These are phyloP conservation scores for Catalaphyllia jardinei DNA, from an alignment of 64 coral and sea anemone species.

Conservation along the genomic window DNA sequence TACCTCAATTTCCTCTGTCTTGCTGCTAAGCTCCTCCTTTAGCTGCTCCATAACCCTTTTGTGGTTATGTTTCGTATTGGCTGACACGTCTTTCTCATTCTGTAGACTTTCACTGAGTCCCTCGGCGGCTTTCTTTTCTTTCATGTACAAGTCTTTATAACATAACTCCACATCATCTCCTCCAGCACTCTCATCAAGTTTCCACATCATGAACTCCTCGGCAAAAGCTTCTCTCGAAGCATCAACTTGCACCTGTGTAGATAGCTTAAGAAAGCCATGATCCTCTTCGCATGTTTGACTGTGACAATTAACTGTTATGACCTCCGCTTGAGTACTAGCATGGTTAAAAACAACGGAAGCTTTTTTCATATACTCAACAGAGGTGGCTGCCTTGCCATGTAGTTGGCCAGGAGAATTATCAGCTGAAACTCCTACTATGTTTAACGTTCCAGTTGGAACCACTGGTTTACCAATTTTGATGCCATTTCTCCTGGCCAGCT, in stretches of 20 bases:
- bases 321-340: constrained; percentile 10
- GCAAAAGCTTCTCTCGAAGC: constrained; percentile 48
- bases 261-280: background rate
- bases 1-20: constrained; percentile 68
- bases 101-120: constrained; percentile 42
- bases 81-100: constrained; percentile 57
- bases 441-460: too few species aligned
- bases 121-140: constrained; percentile 7
- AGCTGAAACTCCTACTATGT: too few species aligned
- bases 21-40: constrained; percentile 38
- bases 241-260: constrained; percentile 38
- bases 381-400: background rate
- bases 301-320: background rate
- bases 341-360: background rate
- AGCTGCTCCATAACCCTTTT: constrained; percentile 47
- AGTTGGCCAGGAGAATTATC: too few species aligned
- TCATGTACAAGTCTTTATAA: constrained; percentile 49
- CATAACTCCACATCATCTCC: constrained; percentile 26
- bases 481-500: constrained; percentile 13
- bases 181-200: constrained; percentile 43
- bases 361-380: background rate
- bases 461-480: constrained; percentile 13
- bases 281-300: background rate
- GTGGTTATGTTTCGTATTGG: constrained; percentile 51
- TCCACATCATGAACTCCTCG: constrained; percentile 58